Conservation (phyloP, 2,113 vertebrate species). For the Nothocercus nigrocapillus region DNA sequence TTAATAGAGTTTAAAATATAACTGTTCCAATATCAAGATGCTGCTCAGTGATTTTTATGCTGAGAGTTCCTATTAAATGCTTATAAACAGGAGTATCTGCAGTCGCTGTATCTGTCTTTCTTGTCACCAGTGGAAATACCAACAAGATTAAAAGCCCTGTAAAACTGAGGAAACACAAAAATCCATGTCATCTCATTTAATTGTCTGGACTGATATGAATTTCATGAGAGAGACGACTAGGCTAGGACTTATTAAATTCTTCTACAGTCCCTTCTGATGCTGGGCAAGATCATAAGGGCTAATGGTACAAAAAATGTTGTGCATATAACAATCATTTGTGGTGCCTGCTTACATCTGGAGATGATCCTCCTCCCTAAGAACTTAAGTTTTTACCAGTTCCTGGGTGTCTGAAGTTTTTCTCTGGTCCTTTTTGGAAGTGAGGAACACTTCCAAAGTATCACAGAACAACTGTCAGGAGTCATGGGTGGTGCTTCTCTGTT, state of each 20-base stretch:
- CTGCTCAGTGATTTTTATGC: constrained; percentile 26
- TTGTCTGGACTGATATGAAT: not conserved
- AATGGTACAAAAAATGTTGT: not conserved
- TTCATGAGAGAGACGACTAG: not conserved
- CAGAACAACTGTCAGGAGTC: not conserved
- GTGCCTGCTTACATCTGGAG: not conserved
- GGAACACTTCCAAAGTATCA: no score
- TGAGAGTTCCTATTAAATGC: not conserved
- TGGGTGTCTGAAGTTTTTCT: not conserved
- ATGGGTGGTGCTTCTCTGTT: not conserved
- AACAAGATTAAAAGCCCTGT: not conserved
- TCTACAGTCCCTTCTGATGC: not conserved
- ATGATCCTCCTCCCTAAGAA: not conserved
- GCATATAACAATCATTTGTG: not conserved
- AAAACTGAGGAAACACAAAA: not conserved
- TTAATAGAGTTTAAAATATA: constrained; percentile 28
- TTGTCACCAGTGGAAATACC: not conserved
- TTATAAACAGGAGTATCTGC: not conserved
- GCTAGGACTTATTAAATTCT: not conserved
- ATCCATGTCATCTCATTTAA: not conserved
- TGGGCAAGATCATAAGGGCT: not conserved
- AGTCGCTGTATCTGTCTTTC: not conserved
- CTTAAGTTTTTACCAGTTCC: not conserved
- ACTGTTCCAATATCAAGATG: not conserved
- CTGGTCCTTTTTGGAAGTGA: not conserved